Percentiles rank a stretch among this genome's conserved stretches.
Conservation (phyloP, 2,797 vertebrate genomes). For the Enteromius thamalakanensis region DNA sequence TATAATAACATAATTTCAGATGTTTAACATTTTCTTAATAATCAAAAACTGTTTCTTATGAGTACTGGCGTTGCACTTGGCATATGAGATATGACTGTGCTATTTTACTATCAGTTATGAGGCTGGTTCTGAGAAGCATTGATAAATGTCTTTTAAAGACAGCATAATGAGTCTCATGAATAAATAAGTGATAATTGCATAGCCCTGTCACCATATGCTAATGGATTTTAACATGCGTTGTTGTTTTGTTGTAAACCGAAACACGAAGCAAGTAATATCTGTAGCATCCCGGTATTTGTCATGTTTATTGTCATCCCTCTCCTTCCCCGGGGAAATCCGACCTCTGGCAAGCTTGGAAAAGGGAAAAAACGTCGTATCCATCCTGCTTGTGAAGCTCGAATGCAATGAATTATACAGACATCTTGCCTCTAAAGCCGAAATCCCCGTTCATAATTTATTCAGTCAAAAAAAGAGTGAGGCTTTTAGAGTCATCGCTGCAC, state of each 20-base stretch:
- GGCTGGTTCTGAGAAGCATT: background rate
- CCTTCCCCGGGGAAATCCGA: slow-evolving; percentile 1
- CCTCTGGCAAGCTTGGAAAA: slow-evolving; percentile 3
- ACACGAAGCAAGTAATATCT: background rate
- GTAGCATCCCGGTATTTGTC: slow-evolving; percentile 12
- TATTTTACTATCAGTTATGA: slow-evolving; percentile 5
- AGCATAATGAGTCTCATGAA: slow-evolving; percentile 14
- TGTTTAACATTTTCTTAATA: background rate
- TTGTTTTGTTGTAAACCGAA: background rate
- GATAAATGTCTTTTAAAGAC: slow-evolving; percentile 24
- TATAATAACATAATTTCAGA: background rate
- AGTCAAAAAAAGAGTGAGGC: slow-evolving; percentile 55
- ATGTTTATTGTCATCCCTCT: slow-evolving; percentile 17
- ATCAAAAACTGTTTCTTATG: background rate
- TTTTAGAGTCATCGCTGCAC: slow-evolving; percentile 46
- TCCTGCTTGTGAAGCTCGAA: slow-evolving; percentile 53
- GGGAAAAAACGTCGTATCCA: slow-evolving; percentile 44
- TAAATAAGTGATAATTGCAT: slow-evolving; percentile 5
- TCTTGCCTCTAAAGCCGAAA: slow-evolving; percentile 40
- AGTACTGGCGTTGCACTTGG: background rate
- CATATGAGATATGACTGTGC: background rate
- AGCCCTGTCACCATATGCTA: background rate
- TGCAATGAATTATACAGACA: slow-evolving; percentile 66
- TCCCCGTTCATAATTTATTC: slow-evolving; percentile 70
- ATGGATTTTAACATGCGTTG: background rate